Evolutionary conservation across 2,888 invertebrate species (phyloP).

Genomic region (Brachypalpus laphriformis): DNA sequence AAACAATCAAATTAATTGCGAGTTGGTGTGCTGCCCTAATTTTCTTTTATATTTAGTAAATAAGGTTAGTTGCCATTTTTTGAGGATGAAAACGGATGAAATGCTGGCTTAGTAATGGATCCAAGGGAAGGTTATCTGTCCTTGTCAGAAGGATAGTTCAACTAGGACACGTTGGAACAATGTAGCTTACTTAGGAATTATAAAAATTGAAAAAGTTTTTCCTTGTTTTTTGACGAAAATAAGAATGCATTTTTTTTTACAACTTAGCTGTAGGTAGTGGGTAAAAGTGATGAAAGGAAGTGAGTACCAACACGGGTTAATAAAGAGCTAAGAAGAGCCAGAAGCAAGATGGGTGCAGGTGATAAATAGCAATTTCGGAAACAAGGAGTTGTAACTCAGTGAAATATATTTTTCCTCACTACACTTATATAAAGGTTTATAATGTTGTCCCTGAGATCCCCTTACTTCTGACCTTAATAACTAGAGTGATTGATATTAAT

Average conservation of each 20-base stretch:
- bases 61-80: constrained; percentile 33
- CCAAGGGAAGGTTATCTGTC: background rate
- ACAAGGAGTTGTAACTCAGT: too few species aligned
- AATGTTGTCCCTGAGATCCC: background rate
- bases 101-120: constrained; percentile 7
- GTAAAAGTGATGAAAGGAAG: background rate
- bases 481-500: background rate
- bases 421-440: background rate
- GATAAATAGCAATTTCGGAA: background rate
- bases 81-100: background rate
- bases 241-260: background rate
- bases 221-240: background rate
- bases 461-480: background rate
- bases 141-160: background rate
- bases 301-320: background rate
- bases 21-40: constrained; percentile 47
- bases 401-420: background rate
- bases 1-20: constrained; percentile 73
- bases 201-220: background rate
- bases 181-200: background rate
- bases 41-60: constrained; percentile 53
- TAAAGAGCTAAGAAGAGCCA: background rate
- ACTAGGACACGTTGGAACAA: constrained; percentile 8
- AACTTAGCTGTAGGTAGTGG: background rate
- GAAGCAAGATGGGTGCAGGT: background rate